Base-by-base conservation (phyloP, 2,113 vertebrate species). In the Mixornis gularis region DNA sequence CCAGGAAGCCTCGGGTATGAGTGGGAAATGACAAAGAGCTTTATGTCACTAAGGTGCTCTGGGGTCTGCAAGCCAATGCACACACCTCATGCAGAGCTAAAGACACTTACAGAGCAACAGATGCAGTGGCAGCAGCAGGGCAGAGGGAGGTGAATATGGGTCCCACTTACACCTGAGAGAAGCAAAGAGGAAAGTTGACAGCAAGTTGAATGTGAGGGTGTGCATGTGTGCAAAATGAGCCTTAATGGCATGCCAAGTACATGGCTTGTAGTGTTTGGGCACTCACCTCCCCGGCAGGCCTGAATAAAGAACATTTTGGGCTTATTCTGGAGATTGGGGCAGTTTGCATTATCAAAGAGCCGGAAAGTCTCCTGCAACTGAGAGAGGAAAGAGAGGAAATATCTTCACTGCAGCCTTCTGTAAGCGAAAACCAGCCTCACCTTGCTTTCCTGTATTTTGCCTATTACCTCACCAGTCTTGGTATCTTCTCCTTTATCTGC, bases 291-390 rank as follows among this genome's bases (percentile, higher is more conserved):
- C 69, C 99, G 98, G 95, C 99, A 99, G 83, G 99, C 99, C 96
- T 99, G 99, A 93, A 99, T 98, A 90, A 99, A 99, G 97, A 99
- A 99, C 98, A 99, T 99, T 95, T 99, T 99, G 12, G 99, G 99
- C 92, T 99, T 99, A 97, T 99, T 99, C 95, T 99, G 99, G 6
- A 99, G 98, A 87, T 97, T 97, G 5, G 99, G 98, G 95, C 99
- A 99, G 97, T 97, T 98, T 49, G 97, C 98, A 5, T 99, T 99
- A 96, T 99, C 98, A 85, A 99, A 99, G 71, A 98, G 96, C 79
- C 95, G 97, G 95, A 99, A 99, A 90, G 98, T 97, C 92, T 99
- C 99, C 90, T 99, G 98, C 76, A 99, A 94, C 99, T 99, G 97
- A 90, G 51, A 26, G 56, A 91, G 44, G 32, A 80, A 70, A 62